These are phyloP conservation scores for Thysanoteuthis rhombus DNA, from an alignment of 2,888 invertebrate species.

Conservation along the genomic window DNA sequence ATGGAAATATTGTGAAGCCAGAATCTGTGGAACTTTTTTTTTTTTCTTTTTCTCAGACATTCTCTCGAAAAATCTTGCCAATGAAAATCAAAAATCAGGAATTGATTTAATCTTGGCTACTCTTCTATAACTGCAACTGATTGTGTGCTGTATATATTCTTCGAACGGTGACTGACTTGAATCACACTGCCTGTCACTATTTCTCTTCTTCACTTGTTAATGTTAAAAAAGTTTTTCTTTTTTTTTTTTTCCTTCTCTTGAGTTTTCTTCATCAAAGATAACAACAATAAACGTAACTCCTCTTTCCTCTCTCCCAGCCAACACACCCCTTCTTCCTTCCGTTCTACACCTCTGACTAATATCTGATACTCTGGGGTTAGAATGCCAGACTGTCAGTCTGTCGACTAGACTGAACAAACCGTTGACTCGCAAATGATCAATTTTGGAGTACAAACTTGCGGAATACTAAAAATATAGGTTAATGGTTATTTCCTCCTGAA, in stretches of 20 bases:
- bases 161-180: not conserved
- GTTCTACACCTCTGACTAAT: not conserved
- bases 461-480: not conserved
- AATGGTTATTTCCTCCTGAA: not conserved
- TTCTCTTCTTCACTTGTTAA: not conserved
- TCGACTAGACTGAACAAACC: not conserved
- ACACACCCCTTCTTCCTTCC: not conserved
- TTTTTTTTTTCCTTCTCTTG: no score
- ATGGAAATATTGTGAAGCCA: not conserved
- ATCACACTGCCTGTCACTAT: not conserved
- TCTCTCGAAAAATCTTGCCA: not conserved
- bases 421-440: not conserved
- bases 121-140: no score
- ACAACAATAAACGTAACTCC: not conserved
- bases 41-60: not conserved
- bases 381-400: not conserved
- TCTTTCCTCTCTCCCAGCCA: not conserved
- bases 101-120: not conserved
- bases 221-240: not conserved
- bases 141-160: not conserved
- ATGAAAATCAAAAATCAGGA: not conserved
- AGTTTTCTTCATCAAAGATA: not conserved
- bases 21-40: not conserved
- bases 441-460: not conserved
- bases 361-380: not conserved